Base-by-base conservation (phyloP, 2,888 invertebrate species). In the Bellardia bayeri region DNA sequence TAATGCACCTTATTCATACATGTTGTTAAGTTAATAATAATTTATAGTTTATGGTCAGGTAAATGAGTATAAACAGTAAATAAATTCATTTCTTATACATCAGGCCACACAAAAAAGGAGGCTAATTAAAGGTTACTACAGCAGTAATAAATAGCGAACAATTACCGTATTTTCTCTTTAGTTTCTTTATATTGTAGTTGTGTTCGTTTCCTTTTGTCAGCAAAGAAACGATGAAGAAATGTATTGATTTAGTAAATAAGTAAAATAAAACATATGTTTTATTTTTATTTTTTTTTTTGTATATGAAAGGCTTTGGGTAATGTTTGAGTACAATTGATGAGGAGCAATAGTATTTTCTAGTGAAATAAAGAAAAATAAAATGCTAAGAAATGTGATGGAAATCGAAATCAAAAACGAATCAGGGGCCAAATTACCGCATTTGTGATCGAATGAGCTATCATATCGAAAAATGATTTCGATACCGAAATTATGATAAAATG, bases 111-210 rank as follows among this genome's bases (percentile, higher is more conserved):
- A 49, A 23, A 68, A 76, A 64, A 76, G 16, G 61, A 61, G 69
- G 69, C 49, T 69, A 69, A 80, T 80, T 80, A 80, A 80, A 51
- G 69, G 79, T 69, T 80, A 69, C 66, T 78, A 66, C 49, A 61
- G 69, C 2, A 51, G 49, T 69, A 54, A 79, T 61, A 69, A 54
- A 64, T 64, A 66, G 3, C n/a, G 16, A 76, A 66, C 30, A 40
- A 54, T 71, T 71, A 54, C 5, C 16, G 7, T 72, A 40, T 72
- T 54, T 37, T 23, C 5, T 42, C 40, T 56, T 56, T 56, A 16
- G 40, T 51, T 51, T 33, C 45, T 37, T 2, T 49, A 1, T 8
- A 33, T 14, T 33, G 6, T 37, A 37, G 33, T 37, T n/a, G 2
- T 33, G 33, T 13, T 56, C 2, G 23, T 56, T 40, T 40, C 2